phyloP scores from a whole-genome alignment of 1,140 invertebrate species.

The Condylostylus longicornis region DNA sequence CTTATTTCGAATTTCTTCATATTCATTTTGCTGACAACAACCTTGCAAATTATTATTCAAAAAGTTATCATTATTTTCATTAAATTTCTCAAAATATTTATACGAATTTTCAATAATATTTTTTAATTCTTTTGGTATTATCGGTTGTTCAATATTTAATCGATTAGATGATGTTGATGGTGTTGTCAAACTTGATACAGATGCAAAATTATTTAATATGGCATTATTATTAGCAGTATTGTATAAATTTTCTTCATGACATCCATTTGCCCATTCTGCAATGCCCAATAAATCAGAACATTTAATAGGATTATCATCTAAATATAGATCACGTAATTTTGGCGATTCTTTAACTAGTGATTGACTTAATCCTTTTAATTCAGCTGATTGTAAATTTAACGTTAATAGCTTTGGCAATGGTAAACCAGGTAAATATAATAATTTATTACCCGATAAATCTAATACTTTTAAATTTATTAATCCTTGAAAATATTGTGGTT shows the following conservation, averaged over 20 bases:
- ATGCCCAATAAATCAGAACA: conserved; percentile 27
- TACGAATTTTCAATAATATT: too few species aligned
- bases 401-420: conserved; percentile 20
- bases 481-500: conserved; percentile 48
- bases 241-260: conserved; percentile 12
- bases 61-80: too few species aligned
- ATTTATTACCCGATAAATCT: conserved; percentile 25
- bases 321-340: conserved; percentile 22
- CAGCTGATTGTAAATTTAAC: conserved; percentile 23
- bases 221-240: too few species aligned
- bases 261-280: conserved; percentile 30
- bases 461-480: conserved; percentile 54
- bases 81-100: too few species aligned
- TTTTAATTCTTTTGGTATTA: too few species aligned
- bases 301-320: conserved; percentile 29
- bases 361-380: conserved; percentile 23
- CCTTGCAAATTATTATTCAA: too few species aligned
- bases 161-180: too few species aligned
- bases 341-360: conserved; percentile 26
- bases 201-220: too few species aligned
- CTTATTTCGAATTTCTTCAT: too few species aligned
- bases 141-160: too few species aligned
- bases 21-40: too few species aligned
- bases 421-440: conserved; percentile 24
- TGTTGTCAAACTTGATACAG: too few species aligned